These are phyloP conservation scores for Scomber japonicus DNA, from an alignment of 2,113 vertebrate species.

Conservation along the genomic window DNA sequence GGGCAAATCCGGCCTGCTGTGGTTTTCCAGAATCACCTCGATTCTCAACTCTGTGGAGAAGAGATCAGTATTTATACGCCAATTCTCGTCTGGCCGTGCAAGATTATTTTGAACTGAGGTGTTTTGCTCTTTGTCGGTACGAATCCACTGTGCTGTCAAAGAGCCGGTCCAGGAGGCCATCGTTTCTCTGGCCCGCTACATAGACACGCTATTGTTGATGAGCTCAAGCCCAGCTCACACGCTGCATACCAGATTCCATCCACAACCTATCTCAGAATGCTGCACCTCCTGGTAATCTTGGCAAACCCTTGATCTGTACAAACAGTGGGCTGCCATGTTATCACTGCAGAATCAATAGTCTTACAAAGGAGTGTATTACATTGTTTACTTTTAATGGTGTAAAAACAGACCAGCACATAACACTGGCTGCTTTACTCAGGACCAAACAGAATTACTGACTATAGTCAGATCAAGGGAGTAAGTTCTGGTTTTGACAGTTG, in stretches of 20 bases:
- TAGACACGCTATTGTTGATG: slow-evolving; percentile 72
- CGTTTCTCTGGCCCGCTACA: slow-evolving; percentile 42
- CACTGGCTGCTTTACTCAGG: slow-evolving; percentile 3
- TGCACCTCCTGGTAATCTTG: slow-evolving; percentile 76
- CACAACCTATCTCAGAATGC: slow-evolving; percentile 77
- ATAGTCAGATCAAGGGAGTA: neutral
- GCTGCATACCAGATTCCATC: slow-evolving; percentile 72
- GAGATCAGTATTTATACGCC: neutral
- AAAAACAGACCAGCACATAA: slow-evolving; percentile 25
- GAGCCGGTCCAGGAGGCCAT: slow-evolving; percentile 38
- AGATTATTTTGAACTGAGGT: slow-evolving; percentile 45
- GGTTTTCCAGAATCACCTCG: neutral
- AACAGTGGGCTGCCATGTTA: slow-evolving; percentile 73
- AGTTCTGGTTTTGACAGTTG: neutral
- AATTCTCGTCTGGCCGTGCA: neutral
- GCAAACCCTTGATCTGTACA: slow-evolving; percentile 75
- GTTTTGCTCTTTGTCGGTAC: slow-evolving; percentile 46
- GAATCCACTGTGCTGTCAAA: slow-evolving; percentile 27
- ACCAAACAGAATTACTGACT: slow-evolving; percentile 1
- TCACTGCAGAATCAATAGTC: slow-evolving; percentile 53
- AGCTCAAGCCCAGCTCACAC: slow-evolving; percentile 54
- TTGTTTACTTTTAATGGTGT: slow-evolving; percentile 50
- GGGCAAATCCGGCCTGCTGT: neutral
- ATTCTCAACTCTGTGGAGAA: neutral
- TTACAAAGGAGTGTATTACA: slow-evolving; percentile 39